A percentile compares a stretch with the other conserved stretches of the same genome.
These are phyloP conservation scores for Nilaparvata lugens DNA, from an alignment of 1,140 invertebrate genomes.

Conservation along the genomic window DNA sequence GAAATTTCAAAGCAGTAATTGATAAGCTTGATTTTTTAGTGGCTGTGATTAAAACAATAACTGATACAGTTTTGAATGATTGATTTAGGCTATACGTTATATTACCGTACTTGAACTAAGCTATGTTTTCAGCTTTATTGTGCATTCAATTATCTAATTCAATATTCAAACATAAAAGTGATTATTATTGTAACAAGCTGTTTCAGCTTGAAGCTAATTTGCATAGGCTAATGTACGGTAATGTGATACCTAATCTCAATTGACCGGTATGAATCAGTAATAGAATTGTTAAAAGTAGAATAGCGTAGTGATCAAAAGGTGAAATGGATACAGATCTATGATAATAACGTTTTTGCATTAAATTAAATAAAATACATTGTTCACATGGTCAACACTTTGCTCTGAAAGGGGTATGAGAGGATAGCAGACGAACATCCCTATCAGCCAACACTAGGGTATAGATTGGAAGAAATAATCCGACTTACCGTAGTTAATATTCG, in stretches of 20 bases:
- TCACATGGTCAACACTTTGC: not conserved
- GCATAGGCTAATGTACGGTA: not conserved
- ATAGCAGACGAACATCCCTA: not conserved
- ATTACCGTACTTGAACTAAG: too few species aligned
- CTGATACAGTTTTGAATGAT: too few species aligned
- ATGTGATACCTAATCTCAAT: not conserved
- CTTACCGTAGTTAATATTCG: constrained; percentile 72
- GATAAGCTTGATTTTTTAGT: too few species aligned
- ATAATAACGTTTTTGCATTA: not conserved
- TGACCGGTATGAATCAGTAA: not conserved
- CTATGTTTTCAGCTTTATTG: too few species aligned
- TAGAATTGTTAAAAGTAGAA: too few species aligned
- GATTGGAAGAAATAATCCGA: constrained; percentile 10
- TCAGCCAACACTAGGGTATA: not conserved
- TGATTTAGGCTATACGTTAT: too few species aligned
- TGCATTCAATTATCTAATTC: too few species aligned
- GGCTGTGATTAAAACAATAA: too few species aligned
- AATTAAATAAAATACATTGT: not conserved
- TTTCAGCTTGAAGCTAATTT: not conserved
- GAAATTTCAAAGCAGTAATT: too few species aligned
- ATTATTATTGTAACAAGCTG: not conserved
- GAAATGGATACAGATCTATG: not conserved
- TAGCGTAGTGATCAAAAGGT: too few species aligned
- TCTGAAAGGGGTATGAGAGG: not conserved
- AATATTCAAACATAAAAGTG: not conserved